Evolutionary conservation across 2,797 vertebrate species (phyloP).

Genomic region (Lithobates sylvaticus): DNA sequence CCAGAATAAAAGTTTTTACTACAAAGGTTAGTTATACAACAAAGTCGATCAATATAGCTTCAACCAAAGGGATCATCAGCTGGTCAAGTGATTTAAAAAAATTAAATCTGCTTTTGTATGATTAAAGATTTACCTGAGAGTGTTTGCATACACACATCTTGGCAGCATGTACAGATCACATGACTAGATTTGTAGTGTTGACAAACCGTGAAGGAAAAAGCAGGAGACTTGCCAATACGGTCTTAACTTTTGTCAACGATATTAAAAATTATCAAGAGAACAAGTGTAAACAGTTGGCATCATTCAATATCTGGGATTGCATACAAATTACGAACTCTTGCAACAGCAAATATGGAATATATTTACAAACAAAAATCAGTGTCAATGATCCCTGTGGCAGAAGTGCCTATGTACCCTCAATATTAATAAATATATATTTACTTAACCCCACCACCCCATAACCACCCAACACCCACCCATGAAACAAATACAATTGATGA

Average conservation of each 20-base stretch:
- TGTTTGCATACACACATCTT: too few species aligned
- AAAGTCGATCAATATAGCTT: conserved; percentile 87
- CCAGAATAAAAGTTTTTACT: conserved; percentile 83
- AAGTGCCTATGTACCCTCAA: conserved; percentile 82
- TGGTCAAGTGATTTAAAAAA: conserved; percentile 3
- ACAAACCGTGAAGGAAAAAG: too few species aligned
- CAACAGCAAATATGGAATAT: conserved; percentile 76
- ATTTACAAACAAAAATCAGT: conserved; percentile 37
- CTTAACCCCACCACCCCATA: conserved; percentile 68
- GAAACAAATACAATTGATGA: conserved; percentile 96
- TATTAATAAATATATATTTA: conserved; percentile 77
- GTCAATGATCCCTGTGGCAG: conserved; percentile 92
- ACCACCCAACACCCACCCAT: conserved; percentile 87
- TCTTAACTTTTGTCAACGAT: too few species aligned
- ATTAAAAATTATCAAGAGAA: too few species aligned
- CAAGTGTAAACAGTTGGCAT: too few species aligned
- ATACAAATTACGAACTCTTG: neutral
- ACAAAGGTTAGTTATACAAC: conserved; percentile 83
- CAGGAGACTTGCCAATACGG: too few species aligned
- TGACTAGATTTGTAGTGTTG: too few species aligned
- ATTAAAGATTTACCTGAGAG: too few species aligned
- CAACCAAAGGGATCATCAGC: conserved; percentile 93
- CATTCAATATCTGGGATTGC: too few species aligned
- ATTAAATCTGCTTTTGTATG: conserved; percentile 16
- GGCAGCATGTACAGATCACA: too few species aligned